Percentiles rank a stretch among this genome's conserved stretches.
Conservation (phyloP, 2,797 vertebrate genomes). For the Sebastes iracundus region DNA sequence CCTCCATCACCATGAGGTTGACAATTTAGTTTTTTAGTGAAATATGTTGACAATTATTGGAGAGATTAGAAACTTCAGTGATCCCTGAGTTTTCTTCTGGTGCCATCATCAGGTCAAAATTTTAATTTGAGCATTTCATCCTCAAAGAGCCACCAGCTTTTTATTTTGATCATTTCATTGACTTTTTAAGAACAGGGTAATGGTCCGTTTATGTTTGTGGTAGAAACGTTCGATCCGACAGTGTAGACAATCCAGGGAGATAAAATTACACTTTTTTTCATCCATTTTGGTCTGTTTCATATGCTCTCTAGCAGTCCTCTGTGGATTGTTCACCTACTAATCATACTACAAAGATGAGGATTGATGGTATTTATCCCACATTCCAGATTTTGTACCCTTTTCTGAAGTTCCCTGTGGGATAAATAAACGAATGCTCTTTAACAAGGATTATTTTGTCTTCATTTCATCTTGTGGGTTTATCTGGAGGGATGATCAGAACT, state of each 20-base stretch:
- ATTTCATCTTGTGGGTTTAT: background rate
- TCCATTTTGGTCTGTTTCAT: slow-evolving; percentile 71
- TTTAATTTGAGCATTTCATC: background rate
- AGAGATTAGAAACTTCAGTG: background rate
- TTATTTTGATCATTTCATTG: background rate
- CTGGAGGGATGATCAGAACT: background rate
- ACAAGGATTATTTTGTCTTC: slow-evolving; percentile 20
- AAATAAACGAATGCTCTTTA: slow-evolving; percentile 88
- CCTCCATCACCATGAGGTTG: background rate
- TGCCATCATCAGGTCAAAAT: fast-evolving
- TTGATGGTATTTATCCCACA: slow-evolving; percentile 85
- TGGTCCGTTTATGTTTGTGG: slow-evolving; percentile 19
- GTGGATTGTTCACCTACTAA: slow-evolving; percentile 70
- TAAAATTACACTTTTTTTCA: slow-evolving; percentile 55
- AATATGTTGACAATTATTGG: background rate
- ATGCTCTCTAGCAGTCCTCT: slow-evolving; percentile 70
- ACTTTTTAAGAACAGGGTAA: slow-evolving; percentile 6
- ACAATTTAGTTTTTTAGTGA: background rate
- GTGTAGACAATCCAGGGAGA: slow-evolving; percentile 43
- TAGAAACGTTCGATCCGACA: background rate
- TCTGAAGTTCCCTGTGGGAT: slow-evolving; percentile 84
- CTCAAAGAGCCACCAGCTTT: background rate
- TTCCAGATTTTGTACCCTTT: slow-evolving; percentile 88
- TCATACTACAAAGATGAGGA: slow-evolving; percentile 74
- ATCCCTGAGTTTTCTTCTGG: background rate